Conservation (phyloP, 1,140 invertebrate genomes). For the Leptonema lineaticorne region DNA sequence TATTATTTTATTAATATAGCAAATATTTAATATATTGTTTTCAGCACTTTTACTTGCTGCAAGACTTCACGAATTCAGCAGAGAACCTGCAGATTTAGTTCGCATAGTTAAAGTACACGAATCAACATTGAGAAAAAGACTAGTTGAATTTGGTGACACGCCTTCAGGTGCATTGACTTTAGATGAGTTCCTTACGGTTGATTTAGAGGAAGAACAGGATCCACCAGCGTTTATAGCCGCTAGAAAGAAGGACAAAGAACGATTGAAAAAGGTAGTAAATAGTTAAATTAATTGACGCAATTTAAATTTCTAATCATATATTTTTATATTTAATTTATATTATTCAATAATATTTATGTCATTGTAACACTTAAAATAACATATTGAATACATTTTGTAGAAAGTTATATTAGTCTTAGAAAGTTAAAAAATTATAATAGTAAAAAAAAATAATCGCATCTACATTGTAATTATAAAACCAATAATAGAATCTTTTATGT, state of each 20-base stretch:
- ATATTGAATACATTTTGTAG: no score
- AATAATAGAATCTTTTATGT: no score
- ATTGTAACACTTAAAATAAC: no score
- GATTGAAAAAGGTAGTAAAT: conserved; percentile 65
- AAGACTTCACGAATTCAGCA: conserved; percentile 87
- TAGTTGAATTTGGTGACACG: conserved; percentile 95
- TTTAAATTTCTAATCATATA: background rate
- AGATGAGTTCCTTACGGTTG: conserved; percentile 96
- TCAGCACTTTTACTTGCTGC: conserved; percentile 90
- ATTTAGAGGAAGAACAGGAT: conserved; percentile 95
- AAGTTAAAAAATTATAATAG: no score
- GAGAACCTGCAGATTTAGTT: conserved; percentile 86
- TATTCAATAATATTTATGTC: no score
- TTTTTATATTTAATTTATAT: no score
- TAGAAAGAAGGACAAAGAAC: conserved; percentile 80
- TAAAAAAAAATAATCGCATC: no score
- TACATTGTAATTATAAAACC: no score
- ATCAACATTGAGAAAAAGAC: conserved; percentile 85
- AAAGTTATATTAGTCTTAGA: no score
- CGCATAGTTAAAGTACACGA: conserved; percentile 96
- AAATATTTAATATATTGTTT: conserved; percentile 43
- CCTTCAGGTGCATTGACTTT: conserved; percentile 87
- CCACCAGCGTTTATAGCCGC: conserved; percentile 92
- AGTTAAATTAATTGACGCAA: no score
- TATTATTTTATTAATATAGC: background rate